Base-by-base conservation (phyloP, 2,888 invertebrate genomes). In the Prosapia bicincta region DNA sequence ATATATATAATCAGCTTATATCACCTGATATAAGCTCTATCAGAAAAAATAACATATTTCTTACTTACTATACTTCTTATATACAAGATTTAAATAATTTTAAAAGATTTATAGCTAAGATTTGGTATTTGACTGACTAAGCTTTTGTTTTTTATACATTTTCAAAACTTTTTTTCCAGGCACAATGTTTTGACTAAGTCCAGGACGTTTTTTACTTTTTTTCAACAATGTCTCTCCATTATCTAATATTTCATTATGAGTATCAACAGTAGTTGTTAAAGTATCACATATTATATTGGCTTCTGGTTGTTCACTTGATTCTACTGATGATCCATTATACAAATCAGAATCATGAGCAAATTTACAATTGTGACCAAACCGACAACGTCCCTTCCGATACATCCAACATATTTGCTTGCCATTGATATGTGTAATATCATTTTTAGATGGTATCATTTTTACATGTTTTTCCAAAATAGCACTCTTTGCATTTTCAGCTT, bases 371-470 rank as follows among this genome's bases (percentile, higher is more conserved):
- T 95, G 94, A 0, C 97, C 97, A 85, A 96, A 96, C 71, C 95
- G 89, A 84, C 97, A 97, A 30, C 92, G 89, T 0, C 97, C 96
- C 84, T 95, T 96, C 43, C 95, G 88, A 84, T 96, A 95, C 85
- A 95, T 97, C 94, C 95, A 97, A 85, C 97, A 97, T 78, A 97
- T 93, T 84, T 93, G 94, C 82, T 92, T 93, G 0, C 95, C 95
- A 83, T 95, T 95, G 81, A 94, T 93, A 85, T 91, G 90, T 81
- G 90, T 90, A n/a, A 91, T 90, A 83, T 91, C 90, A 79, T 90
- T 90, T 84, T 90, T 90, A 79, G 86, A 86, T 13, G 88, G 89
- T 82, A 93, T 95, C 95, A 97, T 95, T 88, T 96, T 96, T 0
- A 97, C 96, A 84, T 97, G 97, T 82, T 94, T 94, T 82, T 97